phyloP scores from a whole-genome alignment of 1,140 invertebrate genomes.

The Drosophila chauvacae region DNA sequence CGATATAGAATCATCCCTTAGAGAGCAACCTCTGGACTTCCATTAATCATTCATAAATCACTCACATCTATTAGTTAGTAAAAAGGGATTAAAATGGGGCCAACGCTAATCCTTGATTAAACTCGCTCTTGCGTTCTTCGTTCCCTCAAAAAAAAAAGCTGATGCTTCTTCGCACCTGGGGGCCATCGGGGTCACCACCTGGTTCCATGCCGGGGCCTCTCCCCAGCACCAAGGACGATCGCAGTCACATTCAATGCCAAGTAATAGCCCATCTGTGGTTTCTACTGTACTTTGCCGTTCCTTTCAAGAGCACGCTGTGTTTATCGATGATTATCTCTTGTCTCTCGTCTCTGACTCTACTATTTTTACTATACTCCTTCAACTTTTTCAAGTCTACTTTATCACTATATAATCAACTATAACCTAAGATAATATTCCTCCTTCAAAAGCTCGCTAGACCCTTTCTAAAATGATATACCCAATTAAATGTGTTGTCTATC shows the following conservation, averaged over 20 bases:
- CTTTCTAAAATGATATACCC: conserved; percentile 9
- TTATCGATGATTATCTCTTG: conserved; percentile 44
- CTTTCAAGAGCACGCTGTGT: conserved; percentile 60
- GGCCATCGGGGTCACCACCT: conserved; percentile 81
- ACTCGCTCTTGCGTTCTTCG: conserved; percentile 35
- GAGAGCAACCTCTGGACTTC: neutral
- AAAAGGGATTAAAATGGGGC: neutral
- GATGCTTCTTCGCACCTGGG: conserved; percentile 65
- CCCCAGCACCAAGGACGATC: conserved; percentile 50
- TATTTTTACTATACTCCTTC: conserved; percentile 34
- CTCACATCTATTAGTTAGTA: conserved; percentile 14
- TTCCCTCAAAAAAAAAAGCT: conserved; percentile 30
- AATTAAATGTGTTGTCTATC: conserved; percentile 43
- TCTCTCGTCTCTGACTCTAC: conserved; percentile 21
- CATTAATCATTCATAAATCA: conserved; percentile 30
- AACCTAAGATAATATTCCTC: neutral
- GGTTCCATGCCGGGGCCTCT: conserved; percentile 81
- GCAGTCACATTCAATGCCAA: conserved; percentile 47
- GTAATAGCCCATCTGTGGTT: conserved; percentile 52
- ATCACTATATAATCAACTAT: conserved; percentile 18
- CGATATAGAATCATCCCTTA: neutral
- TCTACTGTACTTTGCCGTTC: conserved; percentile 53
- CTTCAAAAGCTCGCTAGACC: conserved; percentile 23
- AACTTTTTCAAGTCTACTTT: conserved; percentile 16
- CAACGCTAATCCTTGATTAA: conserved; percentile 37